Evolutionary conservation across 1,140 invertebrate genomes (phyloP).

Genomic region (Lanistes nyassanus): DNA sequence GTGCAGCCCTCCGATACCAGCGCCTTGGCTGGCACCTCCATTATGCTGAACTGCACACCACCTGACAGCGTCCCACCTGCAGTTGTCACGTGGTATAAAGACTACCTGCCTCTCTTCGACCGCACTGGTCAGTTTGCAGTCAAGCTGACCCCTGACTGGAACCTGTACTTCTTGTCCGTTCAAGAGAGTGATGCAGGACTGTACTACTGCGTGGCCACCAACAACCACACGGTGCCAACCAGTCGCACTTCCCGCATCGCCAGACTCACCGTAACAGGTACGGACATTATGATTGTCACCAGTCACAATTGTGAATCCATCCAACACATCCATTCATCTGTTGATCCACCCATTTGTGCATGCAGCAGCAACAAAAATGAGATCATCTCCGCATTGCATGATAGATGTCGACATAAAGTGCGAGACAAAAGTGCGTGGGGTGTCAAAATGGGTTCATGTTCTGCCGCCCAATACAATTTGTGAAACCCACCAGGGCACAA

Average conservation of each 20-base stretch:
- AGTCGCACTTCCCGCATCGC: conserved; percentile 50
- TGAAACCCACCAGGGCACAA: too few relatives aligned
- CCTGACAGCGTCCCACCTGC: conserved; percentile 53
- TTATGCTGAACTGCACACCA: conserved; percentile 47
- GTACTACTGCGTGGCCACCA: conserved; percentile 59
- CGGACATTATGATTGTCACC: not conserved
- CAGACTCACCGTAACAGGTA: conserved; percentile 50
- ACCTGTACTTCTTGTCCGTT: conserved; percentile 48
- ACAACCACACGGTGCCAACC: conserved; percentile 43
- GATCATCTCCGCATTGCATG: too few relatives aligned
- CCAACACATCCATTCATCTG: too few relatives aligned
- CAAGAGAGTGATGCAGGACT: conserved; percentile 49
- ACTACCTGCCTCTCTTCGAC: conserved; percentile 42
- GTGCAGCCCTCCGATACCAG: conserved; percentile 39
- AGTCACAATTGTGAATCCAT: too few relatives aligned
- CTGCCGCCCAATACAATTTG: too few relatives aligned
- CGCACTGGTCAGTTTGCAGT: conserved; percentile 27
- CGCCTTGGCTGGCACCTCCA: conserved; percentile 43
- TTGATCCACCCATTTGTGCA: too few relatives aligned
- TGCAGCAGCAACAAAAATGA: too few relatives aligned
- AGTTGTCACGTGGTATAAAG: conserved; percentile 57
- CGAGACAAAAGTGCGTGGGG: too few relatives aligned
- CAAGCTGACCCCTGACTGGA: conserved; percentile 27
- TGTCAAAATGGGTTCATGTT: too few relatives aligned
- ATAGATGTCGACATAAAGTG: too few relatives aligned